Evolutionary conservation across 2,113 vertebrate genomes (phyloP).

Genomic region (Equus przewalskii): DNA sequence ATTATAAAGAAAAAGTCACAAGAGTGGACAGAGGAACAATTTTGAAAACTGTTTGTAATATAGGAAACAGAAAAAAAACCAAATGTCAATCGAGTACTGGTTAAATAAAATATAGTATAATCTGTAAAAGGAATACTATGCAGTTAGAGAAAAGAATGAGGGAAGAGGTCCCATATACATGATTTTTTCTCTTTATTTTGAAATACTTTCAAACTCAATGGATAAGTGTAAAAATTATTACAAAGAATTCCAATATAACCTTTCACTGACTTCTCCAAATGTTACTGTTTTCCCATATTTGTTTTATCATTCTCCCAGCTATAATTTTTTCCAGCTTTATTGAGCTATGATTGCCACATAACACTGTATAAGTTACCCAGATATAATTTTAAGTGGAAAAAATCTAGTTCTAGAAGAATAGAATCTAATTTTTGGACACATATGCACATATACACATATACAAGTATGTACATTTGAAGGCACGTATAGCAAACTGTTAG

Average conservation of each 20-base stretch:
- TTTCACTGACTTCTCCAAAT: background rate
- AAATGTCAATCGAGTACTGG: background rate
- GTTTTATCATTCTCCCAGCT: background rate
- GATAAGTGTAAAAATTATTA: background rate
- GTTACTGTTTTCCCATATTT: background rate
- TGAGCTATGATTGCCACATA: background rate
- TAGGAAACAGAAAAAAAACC: background rate
- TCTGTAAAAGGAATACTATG: background rate
- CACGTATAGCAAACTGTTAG: background rate
- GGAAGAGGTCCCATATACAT: background rate
- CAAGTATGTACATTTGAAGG: background rate
- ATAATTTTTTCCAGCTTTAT: background rate
- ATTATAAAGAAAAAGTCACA: background rate
- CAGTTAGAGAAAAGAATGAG: background rate
- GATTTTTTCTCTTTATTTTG: background rate
- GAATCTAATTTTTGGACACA: background rate
- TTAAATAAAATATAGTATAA: background rate
- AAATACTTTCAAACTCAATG: conserved; percentile 18
- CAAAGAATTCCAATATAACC: background rate
- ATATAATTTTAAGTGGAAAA: conserved; percentile 50
- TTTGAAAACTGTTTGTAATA: background rate
- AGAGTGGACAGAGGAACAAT: background rate
- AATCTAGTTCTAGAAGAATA: background rate
- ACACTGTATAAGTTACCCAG: background rate
- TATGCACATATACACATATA: background rate